phyloP scores from a whole-genome alignment of 2,797 vertebrate species.

The Hippocampus kuda region DNA sequence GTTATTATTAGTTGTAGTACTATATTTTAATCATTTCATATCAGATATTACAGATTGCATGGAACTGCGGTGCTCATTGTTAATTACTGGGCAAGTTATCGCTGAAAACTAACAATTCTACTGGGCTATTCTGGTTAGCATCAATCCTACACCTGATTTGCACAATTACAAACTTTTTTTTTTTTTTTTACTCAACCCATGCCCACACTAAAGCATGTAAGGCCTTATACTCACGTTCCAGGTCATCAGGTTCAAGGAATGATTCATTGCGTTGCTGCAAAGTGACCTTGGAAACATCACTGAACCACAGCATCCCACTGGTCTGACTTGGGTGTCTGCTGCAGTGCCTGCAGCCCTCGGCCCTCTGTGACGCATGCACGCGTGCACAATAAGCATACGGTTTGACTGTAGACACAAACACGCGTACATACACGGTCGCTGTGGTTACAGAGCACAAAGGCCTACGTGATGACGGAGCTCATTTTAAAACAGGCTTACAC shows the following conservation, averaged over 20 bases:
- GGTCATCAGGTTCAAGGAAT: background rate
- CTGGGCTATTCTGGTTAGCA: background rate
- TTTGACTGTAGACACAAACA: constrained; percentile 2
- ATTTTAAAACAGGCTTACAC: constrained; percentile 5
- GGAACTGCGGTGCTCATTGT: background rate
- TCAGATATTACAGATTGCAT: background rate
- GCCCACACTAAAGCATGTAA: background rate
- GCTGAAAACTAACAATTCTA: no score
- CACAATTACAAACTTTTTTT: background rate
- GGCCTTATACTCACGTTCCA: background rate
- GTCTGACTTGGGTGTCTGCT: constrained; percentile 44
- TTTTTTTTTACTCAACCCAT: background rate
- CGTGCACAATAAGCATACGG: background rate
- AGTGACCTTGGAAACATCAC: constrained; percentile 47
- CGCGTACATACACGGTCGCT: background rate
- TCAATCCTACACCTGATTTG: background rate
- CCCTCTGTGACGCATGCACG: constrained; percentile 11
- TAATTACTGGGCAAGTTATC: background rate
- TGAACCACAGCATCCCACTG: constrained; percentile 28
- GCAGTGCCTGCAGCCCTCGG: constrained; percentile 37
- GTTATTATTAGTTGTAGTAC: background rate
- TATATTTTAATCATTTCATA: background rate
- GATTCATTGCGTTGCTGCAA: background rate
- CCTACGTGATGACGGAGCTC: constrained; percentile 18
- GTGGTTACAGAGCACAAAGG: constrained; percentile 25